Evolutionary conservation across 2,113 vertebrate genomes (phyloP), one percentile per base, ranked within the genome.

Genomic region (Symphodus melops): DNA sequence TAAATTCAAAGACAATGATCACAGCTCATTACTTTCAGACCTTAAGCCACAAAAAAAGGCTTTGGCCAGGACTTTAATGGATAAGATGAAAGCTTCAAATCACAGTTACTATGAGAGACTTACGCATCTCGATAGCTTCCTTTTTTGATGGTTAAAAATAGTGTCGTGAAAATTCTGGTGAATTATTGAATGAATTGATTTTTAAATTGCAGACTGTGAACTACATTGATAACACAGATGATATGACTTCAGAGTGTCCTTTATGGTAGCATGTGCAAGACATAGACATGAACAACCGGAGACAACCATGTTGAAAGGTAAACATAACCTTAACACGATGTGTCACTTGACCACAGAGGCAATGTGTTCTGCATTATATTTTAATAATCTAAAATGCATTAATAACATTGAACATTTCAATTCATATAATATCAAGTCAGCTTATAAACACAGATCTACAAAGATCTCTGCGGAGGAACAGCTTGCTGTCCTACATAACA

Each of bases 401-500:
- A 37, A 42, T 53, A 12, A 44, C 17, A 37, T 6, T 21, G 28
- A 64, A 8, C 13, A 11, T 16, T 33, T 8, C 36, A 62, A 61
- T 41, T 12, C 52, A 48, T 9, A 23, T 25, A 23, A 23, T 17
- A 11, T 60, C 17, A 8, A 1, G 53, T 36, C 12, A 12, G 37
- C 16, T 2, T 41, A 10, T 41, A 2, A 11, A 41, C 39, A 42
- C 58, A 68, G 67, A 68, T 75, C 61, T 64, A 44, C 36, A 48
- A 54, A 21, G 42, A 73, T 77, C n/a, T 20, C 36, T 17, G 36
- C 28, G 61, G 55, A 41, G 65, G 23, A 52, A 8, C 46, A 55
- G 21, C 72, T 51, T 23, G 61, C 39, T 56, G 23, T 39, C 60
- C 59, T 44, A 69, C 23, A 51, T 37, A 33, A 67, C 54, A 19